Evolutionary conservation across 1,140 invertebrate species (phyloP), one percentile per base, ranked within the genome.

Genomic region (Lamellibrachia luymesi): DNA sequence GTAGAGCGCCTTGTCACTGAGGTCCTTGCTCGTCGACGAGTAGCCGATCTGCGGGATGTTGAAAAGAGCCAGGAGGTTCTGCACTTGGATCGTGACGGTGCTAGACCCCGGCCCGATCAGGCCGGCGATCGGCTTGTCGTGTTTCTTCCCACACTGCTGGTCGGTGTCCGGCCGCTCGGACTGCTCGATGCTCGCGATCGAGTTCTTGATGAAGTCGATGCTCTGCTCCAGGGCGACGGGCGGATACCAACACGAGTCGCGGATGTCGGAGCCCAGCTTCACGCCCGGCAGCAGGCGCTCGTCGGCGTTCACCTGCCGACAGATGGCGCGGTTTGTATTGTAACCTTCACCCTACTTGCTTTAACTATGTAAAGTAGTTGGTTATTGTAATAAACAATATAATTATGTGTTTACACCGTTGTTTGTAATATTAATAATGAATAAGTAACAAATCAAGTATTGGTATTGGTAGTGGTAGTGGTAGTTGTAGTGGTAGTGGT

Each of bases 41-140:
- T 98, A 98, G 25, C 98, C 98, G 94, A 98, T 98, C 96, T 98
- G 98, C 0, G 98, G 98, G 93, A 98, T 98, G 94, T 97, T 97
- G 95, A 98, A 98, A 4, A 98, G 96, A 95, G 98, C 98, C 52
- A 98, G 96, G 51, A 98, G 95, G 96, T 98, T 98, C 96, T 98
- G 98, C 10, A 98, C 98, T 94, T 97, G 97, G 92, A 98, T 97
- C 0, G 97, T 97, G 4, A 97, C 97, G 10, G 97, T 97, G 95
- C 97, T 97, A 2, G 97, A 97, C 2, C 97, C 97, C 0, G 97
- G 97, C 4, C 97, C 97, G 49, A 98, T 97, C 2, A 98, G 97
- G 4, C 97, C 98, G 10, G 97, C 97, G 50, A 98, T 96, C 90
- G 97, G 96, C 89, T 96, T 96, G 56, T 95, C 92, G 93, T 13